A percentile compares a stretch with the other conserved stretches of the same genome.
Evolutionary conservation across 2,797 vertebrate genomes (phyloP).

Genomic region (Dipus sagitta): DNA sequence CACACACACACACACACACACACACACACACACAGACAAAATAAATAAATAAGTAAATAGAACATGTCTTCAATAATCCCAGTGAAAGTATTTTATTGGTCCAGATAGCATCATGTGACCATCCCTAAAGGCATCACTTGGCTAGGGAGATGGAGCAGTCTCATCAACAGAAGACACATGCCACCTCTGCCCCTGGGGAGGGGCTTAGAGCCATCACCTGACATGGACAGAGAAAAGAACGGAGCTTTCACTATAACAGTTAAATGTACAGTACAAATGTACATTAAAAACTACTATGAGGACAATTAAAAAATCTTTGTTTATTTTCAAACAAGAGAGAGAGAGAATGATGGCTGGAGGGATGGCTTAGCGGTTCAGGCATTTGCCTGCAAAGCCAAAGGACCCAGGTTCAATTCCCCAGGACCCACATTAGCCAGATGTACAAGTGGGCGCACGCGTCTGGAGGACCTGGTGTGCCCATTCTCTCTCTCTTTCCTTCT

Average conservation of each 20-base stretch:
- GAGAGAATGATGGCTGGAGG: too few species aligned
- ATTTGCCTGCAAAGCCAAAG: too few species aligned
- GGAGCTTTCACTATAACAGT: background rate
- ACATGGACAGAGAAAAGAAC: background rate
- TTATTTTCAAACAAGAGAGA: too few species aligned
- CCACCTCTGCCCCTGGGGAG: background rate
- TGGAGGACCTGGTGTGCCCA: too few species aligned
- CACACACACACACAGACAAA: background rate
- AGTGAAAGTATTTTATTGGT: background rate
- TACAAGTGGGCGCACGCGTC: too few species aligned
- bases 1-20: background rate
- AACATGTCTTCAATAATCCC: background rate
- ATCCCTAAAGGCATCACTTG: background rate
- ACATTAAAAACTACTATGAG: background rate
- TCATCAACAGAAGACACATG: accelerated
- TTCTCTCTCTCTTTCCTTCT: too few species aligned
- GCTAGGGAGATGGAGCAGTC: background rate
- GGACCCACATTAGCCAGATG: too few species aligned
- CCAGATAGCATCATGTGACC: background rate
- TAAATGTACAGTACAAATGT: background rate
- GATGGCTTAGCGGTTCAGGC: too few species aligned
- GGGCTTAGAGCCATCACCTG: background rate
- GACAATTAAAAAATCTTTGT: background rate
- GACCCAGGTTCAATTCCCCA: too few species aligned
- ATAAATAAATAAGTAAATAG: background rate